phyloP scores from a whole-genome alignment of 2,888 invertebrate genomes.

The Athalia circularis region DNA sequence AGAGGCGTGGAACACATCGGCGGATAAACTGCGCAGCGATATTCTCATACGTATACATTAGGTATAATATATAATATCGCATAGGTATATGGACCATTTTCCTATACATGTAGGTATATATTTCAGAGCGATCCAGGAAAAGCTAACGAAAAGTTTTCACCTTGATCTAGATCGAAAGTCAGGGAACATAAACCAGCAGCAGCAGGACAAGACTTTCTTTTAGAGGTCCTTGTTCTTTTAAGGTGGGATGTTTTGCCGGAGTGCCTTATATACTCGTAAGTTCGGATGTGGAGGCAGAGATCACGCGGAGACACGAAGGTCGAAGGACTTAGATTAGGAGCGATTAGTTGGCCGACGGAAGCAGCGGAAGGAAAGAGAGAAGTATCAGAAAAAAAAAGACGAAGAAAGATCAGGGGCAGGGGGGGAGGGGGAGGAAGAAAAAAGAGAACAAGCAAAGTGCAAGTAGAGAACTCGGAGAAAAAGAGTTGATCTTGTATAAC shows the following conservation, averaged over 20 bases:
- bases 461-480: conserved; percentile 27
- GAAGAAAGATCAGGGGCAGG: neutral
- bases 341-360: conserved; percentile 14
- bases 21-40: conserved; percentile 45
- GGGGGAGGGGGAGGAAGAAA: neutral
- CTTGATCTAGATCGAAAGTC: neutral
- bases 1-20: conserved; percentile 46
- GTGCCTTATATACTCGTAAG: neutral
- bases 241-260: too few species aligned
- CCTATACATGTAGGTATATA: neutral
- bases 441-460: conserved; percentile 9
- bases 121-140: neutral
- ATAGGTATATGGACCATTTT: too few species aligned
- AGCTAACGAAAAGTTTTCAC: conserved; percentile 27
- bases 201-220: conserved; percentile 15
- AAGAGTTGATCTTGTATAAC: conserved; percentile 38
- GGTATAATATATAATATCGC: too few species aligned
- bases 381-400: neutral
- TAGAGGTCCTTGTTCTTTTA: neutral
- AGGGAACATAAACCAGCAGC: neutral
- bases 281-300: conserved; percentile 15
- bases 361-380: neutral
- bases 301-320: conserved; percentile 14
- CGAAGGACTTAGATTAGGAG: conserved; percentile 30
- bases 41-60: conserved; percentile 1